Conservation (phyloP, 2,113 vertebrate species). For the Andinoacara biseriatus region DNA sequence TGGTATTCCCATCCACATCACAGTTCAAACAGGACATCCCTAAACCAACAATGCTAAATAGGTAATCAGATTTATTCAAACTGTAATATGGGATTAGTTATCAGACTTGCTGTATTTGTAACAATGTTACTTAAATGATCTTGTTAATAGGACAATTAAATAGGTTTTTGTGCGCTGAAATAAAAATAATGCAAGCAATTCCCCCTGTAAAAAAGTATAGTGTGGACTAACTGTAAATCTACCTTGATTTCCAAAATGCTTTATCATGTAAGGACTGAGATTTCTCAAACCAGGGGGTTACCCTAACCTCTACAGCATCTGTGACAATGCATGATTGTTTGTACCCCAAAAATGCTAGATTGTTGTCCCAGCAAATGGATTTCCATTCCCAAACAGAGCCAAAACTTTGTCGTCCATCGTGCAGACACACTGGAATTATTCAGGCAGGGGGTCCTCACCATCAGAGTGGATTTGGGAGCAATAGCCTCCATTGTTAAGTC, state of each 20-base stretch:
- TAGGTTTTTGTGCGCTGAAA: not conserved
- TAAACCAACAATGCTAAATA: not conserved
- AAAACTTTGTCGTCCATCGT: slow-evolving; percentile 10
- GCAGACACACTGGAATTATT: slow-evolving; percentile 39
- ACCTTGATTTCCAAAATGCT: not conserved
- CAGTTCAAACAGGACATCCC: not conserved
- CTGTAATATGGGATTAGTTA: not conserved
- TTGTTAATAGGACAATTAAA: not conserved
- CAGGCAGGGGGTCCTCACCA: slow-evolving; percentile 44
- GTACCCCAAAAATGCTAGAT: slow-evolving; percentile 22
- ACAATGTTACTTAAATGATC: not conserved
- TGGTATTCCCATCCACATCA: not conserved
- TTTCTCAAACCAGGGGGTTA: not conserved
- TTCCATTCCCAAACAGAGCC: slow-evolving; percentile 49
- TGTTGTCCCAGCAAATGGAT: slow-evolving; percentile 57
- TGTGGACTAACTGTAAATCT: not conserved
- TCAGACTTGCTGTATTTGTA: not conserved
- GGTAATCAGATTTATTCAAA: not conserved
- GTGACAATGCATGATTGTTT: not conserved
- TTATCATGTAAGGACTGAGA: not conserved
- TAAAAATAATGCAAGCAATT: not conserved
- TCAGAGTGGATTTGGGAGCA: slow-evolving; percentile 31
- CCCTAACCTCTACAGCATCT: not conserved
- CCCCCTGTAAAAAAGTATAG: not conserved
- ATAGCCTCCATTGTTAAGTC: slow-evolving; percentile 44